phyloP scores from a whole-genome alignment of 2,113 vertebrate species.

The Cyanocitta stelleri region DNA sequence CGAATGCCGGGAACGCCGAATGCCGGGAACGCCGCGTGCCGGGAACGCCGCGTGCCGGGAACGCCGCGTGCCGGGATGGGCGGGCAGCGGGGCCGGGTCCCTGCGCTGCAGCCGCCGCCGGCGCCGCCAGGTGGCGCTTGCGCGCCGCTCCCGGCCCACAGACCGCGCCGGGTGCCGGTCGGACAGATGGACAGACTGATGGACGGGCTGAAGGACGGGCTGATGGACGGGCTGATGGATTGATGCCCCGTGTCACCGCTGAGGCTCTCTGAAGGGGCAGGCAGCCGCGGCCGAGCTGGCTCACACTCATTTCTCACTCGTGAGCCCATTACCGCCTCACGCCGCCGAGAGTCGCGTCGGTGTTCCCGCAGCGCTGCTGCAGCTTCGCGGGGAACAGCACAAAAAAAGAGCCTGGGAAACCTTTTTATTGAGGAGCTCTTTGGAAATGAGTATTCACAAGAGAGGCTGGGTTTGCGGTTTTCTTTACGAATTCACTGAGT shows the following conservation, averaged over 20 bases:
- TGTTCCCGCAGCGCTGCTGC: not conserved
- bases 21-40: rapidly evolving
- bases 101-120: not conserved
- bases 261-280: not conserved
- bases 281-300: not conserved
- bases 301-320: not conserved
- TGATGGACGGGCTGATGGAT: rapidly evolving
- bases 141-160: not conserved
- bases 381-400: not conserved
- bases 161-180: rapidly evolving
- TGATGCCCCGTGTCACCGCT: not conserved
- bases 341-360: not conserved
- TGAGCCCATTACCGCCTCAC: not conserved
- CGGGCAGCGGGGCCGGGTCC: not conserved
- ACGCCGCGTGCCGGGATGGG: too few species aligned
- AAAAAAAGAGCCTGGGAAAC: not conserved
- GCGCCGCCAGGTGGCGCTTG: constrained; percentile 65
- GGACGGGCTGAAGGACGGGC: rapidly evolving
- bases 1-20: not conserved
- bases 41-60: rapidly evolving
- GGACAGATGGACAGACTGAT: not conserved
- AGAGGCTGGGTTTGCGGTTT: not conserved
- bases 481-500: not conserved
- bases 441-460: not conserved
- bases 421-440: not conserved